phyloP scores from a whole-genome alignment of 2,113 vertebrate species.

The Melospiza georgiana region DNA sequence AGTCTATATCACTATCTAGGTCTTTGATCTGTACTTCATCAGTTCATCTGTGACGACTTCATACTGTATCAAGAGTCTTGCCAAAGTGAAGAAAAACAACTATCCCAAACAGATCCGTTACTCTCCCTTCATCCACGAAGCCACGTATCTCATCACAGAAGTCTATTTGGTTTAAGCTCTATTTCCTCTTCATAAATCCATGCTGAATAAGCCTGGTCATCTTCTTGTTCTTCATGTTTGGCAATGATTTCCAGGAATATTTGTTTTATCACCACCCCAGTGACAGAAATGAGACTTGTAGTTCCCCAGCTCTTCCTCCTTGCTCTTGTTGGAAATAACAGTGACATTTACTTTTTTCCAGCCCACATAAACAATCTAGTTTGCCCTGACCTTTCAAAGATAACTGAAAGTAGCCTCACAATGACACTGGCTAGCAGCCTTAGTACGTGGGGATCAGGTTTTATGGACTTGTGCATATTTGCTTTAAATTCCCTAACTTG shows the following conservation, averaged over 20 bases:
- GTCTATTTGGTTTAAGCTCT: background rate
- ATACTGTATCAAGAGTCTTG: background rate
- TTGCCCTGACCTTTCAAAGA: background rate
- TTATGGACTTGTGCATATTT: background rate
- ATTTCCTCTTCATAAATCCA: background rate
- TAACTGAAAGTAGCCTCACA: background rate
- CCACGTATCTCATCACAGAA: background rate
- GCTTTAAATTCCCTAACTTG: background rate
- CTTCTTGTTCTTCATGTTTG: background rate
- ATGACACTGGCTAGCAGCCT: background rate
- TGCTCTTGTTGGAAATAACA: background rate
- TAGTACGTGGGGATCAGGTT: background rate
- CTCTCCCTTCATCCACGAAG: background rate
- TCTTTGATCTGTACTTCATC: background rate
- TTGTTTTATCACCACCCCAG: background rate
- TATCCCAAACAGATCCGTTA: background rate
- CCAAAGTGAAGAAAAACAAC: background rate
- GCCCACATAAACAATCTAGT: background rate
- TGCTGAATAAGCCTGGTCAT: background rate
- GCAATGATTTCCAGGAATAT: background rate
- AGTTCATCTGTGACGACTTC: background rate
- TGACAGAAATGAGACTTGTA: background rate
- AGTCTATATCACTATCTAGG: background rate
- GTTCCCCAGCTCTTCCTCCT: background rate
- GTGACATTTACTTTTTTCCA: background rate